phyloP scores from a whole-genome alignment of 2,888 invertebrate species.

The Callyntrura guangdongensis region DNA sequence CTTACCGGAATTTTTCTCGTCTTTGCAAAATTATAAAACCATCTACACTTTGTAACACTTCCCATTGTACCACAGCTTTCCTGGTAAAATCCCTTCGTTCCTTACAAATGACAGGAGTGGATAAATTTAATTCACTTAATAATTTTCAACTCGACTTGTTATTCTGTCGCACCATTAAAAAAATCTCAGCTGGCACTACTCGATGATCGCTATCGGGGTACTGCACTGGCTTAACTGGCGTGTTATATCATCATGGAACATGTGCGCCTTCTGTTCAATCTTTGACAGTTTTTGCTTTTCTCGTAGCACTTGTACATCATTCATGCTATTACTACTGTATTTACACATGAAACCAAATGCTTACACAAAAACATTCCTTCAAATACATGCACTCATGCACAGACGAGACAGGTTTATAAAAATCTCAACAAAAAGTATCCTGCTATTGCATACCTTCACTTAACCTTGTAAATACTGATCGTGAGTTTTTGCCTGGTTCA shows the following conservation, averaged over 20 bases:
- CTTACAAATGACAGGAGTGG: background rate
- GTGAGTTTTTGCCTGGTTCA: too few species aligned
- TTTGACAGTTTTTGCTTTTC: constrained; percentile 10
- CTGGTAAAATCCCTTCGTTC: background rate
- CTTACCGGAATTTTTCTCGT: background rate
- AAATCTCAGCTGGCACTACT: background rate
- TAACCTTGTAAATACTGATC: too few species aligned
- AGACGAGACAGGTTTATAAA: too few species aligned
- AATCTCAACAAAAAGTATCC: too few species aligned
- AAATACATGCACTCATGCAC: too few species aligned
- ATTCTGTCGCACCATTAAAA: background rate
- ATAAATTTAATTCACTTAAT: background rate
- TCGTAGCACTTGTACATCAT: too few species aligned
- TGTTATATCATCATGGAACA: background rate
- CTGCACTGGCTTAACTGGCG: background rate
- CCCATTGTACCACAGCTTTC: constrained; percentile 11
- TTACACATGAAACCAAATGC: too few species aligned
- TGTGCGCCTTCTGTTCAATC: background rate
- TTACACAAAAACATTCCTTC: too few species aligned
- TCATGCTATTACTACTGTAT: too few species aligned
- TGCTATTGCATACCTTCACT: too few species aligned
- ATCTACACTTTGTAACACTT: constrained; percentile 31
- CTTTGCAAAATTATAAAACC: constrained; percentile 7
- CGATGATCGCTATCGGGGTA: background rate
- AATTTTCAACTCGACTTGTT: background rate